Evolutionary conservation across 1,140 invertebrate species (phyloP), one percentile per base, ranked within the genome.

Genomic region (Apis cerana): DNA sequence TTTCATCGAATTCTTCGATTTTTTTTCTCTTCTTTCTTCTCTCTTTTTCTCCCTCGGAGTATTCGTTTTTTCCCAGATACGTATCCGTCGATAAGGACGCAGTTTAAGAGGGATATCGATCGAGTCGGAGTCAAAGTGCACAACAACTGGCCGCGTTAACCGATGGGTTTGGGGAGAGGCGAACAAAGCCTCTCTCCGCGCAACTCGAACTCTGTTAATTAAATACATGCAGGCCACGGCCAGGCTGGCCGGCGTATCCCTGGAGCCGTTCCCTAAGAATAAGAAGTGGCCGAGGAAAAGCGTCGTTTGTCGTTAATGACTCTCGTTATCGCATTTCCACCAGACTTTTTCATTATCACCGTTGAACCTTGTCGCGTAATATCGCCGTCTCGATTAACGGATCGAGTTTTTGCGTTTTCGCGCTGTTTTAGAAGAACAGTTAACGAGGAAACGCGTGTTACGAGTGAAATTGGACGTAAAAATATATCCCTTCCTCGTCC

Each of bases 261-360:
- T 0, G 17, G 5, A 33, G 43, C 23, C 56, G 19, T 62, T 58
- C 4, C n/a, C 19, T 43, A 4, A n/a, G 68, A 71, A 52, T 80
- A 71, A 72, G 56, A 72, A 72, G 58, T 33, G 56, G 52, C 17
- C 13, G 68, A 52, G 68, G 72, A 62, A 79, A 54, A n/a, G 23
- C 77, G 15, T 54, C 77, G 68, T 62, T 71, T 72, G 48, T 61
- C 58, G 77, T 80, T 80, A 80, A 80, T 62, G 58, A 62, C 58
- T 48, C 68, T 80, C 68, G 50, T 80, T 72, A 72, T 72, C 77
- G 10, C 56, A 62, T 71, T 80, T 80, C 48, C 50, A 15, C 48
- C 19, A 3, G 23, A 62, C 48, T 62, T 80, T 43, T 62, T 72
- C 77, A 71, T 80, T 80, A 80, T 62, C 77, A 13, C 23, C 12